Evolutionary conservation across 2,113 vertebrate genomes (phyloP).

Genomic region (Chloropsis cyanopogon): DNA sequence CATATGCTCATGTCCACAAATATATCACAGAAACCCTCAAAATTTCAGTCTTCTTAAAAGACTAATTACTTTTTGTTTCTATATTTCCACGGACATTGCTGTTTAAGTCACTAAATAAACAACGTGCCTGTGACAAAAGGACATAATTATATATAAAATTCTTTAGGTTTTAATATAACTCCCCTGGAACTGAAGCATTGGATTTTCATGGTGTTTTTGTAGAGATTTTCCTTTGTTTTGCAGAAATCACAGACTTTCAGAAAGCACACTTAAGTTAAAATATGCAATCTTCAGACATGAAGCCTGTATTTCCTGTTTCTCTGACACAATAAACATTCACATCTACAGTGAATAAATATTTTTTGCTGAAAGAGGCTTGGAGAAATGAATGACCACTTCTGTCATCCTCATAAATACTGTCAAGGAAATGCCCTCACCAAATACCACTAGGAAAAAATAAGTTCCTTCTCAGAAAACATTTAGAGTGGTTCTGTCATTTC

Average conservation of each 20-base stretch:
- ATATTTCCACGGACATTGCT: background rate
- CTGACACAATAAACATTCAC: slow-evolving; percentile 38
- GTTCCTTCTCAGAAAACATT: background rate
- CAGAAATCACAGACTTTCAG: background rate
- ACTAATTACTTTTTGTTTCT: background rate
- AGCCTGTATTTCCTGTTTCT: slow-evolving; percentile 54
- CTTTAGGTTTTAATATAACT: background rate
- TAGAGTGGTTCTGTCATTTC: background rate
- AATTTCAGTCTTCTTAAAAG: background rate
- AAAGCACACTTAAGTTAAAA: slow-evolving; percentile 20
- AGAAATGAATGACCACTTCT: background rate
- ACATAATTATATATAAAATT: background rate
- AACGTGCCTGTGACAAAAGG: background rate
- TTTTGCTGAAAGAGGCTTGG: slow-evolving; percentile 31
- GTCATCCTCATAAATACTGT: slow-evolving; percentile 7
- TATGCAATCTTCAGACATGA: slow-evolving; percentile 12
- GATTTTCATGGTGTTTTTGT: background rate
- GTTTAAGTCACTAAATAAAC: background rate
- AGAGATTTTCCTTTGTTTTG: background rate
- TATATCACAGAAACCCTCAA: background rate
- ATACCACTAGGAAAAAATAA: background rate
- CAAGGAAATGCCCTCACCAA: slow-evolving; percentile 4
- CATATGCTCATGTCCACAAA: background rate
- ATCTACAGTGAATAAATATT: slow-evolving; percentile 41
- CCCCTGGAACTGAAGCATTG: background rate